Evolutionary conservation across 2,888 invertebrate genomes (phyloP), one percentile per base, ranked within the genome.

Genomic region (Unio pictorum): DNA sequence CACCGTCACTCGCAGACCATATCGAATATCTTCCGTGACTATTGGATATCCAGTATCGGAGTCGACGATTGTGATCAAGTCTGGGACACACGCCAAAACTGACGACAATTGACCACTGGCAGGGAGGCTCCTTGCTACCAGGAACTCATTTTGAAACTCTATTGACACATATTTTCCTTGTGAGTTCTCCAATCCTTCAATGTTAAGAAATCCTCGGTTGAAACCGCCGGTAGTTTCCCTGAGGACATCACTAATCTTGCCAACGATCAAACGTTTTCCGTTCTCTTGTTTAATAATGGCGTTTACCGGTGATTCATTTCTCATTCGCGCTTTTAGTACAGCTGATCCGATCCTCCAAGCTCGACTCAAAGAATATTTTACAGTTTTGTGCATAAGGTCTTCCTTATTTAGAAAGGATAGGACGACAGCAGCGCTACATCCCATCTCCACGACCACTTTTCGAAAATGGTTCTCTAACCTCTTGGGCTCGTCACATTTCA

Each of bases 91-190:
- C 0, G 84, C 86, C 23, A 87, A 62, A 7, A 81, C 72, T 23
- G 73, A 23, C 7, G 62, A 67, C 7, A 18, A 30, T 23, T 71
- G 30, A 4, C 66, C 66, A 8, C 66, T 68, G 20, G 66, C 30
- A 54, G 59, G 45, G 20, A 72, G n/a, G 4, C 57, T 64, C 23
- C 72, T 71, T 7, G 81, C 86, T 11, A 88, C 70, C 7, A 89
- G 78, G 70, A 86, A 86, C 74, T 89, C 89, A 68, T 89, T 89
- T 72, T 89, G 88, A 67, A 89, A 88, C 5, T 86, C 82, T 8
- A 89, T 76, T 20, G 63, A 30, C 11, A 85, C 45, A 4, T 57
- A 66, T 61, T 78, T 65, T 2, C 74, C 77, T 4, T 61, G 23
- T 71, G 73, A 81, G 0, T 75, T 68, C 5, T 78, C 80, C 11